Conservation (phyloP, 2,888 invertebrate species). For the Caenorhabditis afra region DNA sequence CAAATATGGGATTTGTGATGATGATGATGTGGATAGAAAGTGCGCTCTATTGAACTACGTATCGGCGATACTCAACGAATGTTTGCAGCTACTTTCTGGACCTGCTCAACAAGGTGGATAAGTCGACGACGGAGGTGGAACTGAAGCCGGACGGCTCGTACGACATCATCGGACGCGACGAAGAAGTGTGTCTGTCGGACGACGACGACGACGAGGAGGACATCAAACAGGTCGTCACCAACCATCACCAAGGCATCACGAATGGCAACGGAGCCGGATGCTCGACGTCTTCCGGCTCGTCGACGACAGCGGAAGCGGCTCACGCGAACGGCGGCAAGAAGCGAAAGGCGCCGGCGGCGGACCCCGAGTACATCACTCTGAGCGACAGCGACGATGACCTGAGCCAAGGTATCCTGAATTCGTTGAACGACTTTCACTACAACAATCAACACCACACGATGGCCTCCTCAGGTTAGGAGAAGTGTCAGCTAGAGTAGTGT, state of each 20-base stretch:
- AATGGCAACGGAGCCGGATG: background rate
- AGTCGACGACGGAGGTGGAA: slow-evolving; percentile 74
- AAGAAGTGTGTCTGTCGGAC: slow-evolving; percentile 43
- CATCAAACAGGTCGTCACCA: background rate
- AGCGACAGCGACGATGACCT: slow-evolving; percentile 52
- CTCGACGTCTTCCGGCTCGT: background rate
- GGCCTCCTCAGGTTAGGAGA: slow-evolving; percentile 26
- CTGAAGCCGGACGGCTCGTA: slow-evolving; percentile 75
- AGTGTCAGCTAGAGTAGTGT: no score
- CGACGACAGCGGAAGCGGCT: background rate
- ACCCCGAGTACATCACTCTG: slow-evolving; percentile 41
- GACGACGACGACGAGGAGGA: slow-evolving; percentile 61
- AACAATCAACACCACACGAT: background rate
- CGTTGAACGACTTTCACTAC: slow-evolving; percentile 15
- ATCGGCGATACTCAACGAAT: no score
- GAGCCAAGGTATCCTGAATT: slow-evolving; percentile 39
- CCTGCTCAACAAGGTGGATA: slow-evolving; percentile 67
- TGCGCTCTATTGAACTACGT: no score
- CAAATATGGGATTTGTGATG: no score
- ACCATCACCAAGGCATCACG: background rate
- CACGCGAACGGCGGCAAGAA: slow-evolving; percentile 12
- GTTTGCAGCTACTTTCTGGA: slow-evolving; percentile 77
- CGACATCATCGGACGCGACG: slow-evolving; percentile 67
- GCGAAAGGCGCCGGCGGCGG: slow-evolving; percentile 12
- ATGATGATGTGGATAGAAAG: no score